phyloP scores from a whole-genome alignment of 2,797 vertebrate species.

The Phalloptychus januarius region DNA sequence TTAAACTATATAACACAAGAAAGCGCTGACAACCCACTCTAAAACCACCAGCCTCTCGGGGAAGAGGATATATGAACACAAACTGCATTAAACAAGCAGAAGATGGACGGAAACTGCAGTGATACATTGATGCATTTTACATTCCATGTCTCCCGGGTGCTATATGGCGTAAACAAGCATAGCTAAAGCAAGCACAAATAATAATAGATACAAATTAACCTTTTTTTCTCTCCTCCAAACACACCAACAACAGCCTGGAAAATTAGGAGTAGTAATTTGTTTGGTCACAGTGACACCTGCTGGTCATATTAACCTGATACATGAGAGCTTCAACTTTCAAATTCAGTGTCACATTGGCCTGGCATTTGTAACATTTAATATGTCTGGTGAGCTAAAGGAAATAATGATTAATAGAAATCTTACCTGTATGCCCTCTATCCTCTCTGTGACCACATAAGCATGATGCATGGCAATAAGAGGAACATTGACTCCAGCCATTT shows the following conservation, averaged over 20 bases:
- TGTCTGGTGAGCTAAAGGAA: neutral
- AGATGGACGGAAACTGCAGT: slow-evolving; percentile 9
- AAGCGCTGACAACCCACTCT: slow-evolving; percentile 46
- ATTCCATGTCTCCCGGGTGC: slow-evolving; percentile 7
- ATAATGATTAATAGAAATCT: neutral
- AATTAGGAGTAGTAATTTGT: neutral
- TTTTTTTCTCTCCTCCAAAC: neutral
- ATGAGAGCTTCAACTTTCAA: neutral
- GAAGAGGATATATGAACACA: slow-evolving; percentile 41
- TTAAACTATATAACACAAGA: slow-evolving; percentile 51
- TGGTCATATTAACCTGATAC: slow-evolving; percentile 26
- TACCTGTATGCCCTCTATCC: slow-evolving; percentile 97
- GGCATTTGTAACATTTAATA: neutral
- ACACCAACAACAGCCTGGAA: neutral
- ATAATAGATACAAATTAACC: slow-evolving; percentile 19
- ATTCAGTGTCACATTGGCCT: neutral
- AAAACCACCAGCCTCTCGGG: slow-evolving; percentile 48
- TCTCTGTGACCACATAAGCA: slow-evolving; percentile 94
- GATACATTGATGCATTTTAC: neutral
- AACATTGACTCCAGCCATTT: slow-evolving; percentile 92
- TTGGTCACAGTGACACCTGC: slow-evolving; percentile 69
- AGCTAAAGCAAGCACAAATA: slow-evolving; percentile 2
- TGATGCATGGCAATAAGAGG: slow-evolving; percentile 95
- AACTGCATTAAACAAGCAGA: slow-evolving; percentile 26
- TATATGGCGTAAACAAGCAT: neutral